phyloP scores from a whole-genome alignment of 2,888 invertebrate species.

The Noctuana brunneofusca region DNA sequence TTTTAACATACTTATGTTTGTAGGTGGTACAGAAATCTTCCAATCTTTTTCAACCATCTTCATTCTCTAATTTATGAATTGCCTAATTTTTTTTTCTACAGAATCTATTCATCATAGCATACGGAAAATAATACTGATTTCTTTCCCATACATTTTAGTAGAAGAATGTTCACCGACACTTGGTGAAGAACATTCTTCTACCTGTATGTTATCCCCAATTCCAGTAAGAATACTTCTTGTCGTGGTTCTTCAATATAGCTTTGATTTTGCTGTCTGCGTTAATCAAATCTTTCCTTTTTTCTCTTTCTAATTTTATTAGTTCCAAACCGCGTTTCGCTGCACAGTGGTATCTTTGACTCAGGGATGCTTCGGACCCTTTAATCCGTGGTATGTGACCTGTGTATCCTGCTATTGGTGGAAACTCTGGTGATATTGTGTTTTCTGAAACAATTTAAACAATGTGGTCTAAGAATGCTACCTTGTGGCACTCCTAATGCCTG shows the following conservation, averaged over 20 bases:
- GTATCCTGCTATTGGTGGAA: slow-evolving; percentile 88
- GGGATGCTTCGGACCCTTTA: slow-evolving; percentile 85
- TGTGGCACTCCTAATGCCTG: slow-evolving; percentile 5
- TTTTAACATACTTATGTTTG: background rate
- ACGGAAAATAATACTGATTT: slow-evolving; percentile 40
- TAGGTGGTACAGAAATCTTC: background rate
- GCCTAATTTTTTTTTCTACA: background rate
- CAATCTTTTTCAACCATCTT: background rate
- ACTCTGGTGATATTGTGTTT: slow-evolving; percentile 85
- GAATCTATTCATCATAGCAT: background rate
- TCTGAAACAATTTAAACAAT: slow-evolving; percentile 68
- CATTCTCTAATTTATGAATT: background rate
- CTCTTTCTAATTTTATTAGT: slow-evolving; percentile 81
- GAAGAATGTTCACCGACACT: slow-evolving; percentile 76
- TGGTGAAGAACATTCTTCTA: slow-evolving; percentile 80
- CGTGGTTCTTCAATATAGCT: slow-evolving; percentile 66
- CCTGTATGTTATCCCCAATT: slow-evolving; percentile 83
- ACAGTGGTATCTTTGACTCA: slow-evolving; percentile 87
- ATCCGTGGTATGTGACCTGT: slow-evolving; percentile 88
- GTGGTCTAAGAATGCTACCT: background rate
- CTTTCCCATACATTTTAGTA: slow-evolving; percentile 39
- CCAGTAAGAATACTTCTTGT: slow-evolving; percentile 74
- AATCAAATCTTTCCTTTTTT: slow-evolving; percentile 70
- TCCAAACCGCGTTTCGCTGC: slow-evolving; percentile 86
- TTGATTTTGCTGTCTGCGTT: slow-evolving; percentile 66